phyloP scores from a whole-genome alignment of 2,113 vertebrate species.

The Oryzias woworae region DNA sequence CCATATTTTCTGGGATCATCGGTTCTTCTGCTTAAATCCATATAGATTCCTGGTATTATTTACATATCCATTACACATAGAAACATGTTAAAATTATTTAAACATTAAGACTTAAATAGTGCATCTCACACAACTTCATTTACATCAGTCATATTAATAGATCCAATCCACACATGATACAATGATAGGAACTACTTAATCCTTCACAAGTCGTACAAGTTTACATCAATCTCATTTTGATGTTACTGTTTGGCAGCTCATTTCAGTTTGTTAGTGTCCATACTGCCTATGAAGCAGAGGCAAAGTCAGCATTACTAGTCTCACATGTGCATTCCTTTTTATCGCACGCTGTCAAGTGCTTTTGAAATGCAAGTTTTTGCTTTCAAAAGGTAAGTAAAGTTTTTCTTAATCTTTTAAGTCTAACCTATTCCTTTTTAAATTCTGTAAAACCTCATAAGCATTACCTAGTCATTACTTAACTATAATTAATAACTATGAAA shows the following conservation, averaged over 20 bases:
- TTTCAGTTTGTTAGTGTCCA: no score
- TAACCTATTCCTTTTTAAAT: no score
- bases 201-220: neutral
- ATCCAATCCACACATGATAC: neutral
- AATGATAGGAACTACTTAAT: neutral
- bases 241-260: no score
- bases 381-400: no score
- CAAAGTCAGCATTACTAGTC: conserved; percentile 7
- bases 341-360: conserved; percentile 6
- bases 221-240: no score
- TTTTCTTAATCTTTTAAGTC: no score
- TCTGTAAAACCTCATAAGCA: no score
- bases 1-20: conserved; percentile 3
- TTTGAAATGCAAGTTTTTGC: neutral
- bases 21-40: conserved; percentile 2
- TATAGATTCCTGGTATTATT: neutral
- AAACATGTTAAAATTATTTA: conserved; percentile 2
- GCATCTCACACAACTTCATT: neutral
- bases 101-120: conserved; percentile 5
- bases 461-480: no score
- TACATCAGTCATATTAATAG: no score
- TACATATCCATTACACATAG: conserved; percentile 2
- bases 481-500: no score
- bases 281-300: neutral
- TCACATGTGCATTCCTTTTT: conserved; percentile 13